Base-by-base conservation (phyloP, 2,888 invertebrate species). In the Cheilosia impressa region DNA sequence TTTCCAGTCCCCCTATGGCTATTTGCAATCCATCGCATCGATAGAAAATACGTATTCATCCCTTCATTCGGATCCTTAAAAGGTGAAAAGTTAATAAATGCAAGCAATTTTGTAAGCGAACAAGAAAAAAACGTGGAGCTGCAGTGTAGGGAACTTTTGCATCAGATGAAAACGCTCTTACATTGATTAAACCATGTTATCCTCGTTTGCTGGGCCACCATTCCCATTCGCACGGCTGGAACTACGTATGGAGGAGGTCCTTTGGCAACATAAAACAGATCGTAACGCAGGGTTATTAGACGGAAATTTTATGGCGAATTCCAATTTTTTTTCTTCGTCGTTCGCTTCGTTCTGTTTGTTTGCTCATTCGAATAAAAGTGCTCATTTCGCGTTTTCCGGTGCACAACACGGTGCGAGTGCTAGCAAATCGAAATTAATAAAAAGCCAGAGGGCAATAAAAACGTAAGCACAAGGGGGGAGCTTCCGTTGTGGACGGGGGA, bases 251-350 rank as follows among this genome's bases (percentile, higher is more conserved):
- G 6, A 15, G n/a, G 57, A 58, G 69, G 63, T 81, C 76, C 81
- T 81, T 75, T 71, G 68, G 57, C 63, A 71, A 43, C 63, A 76
- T 81, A 81, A 81, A 81, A 81, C 75, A 81, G 75, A 63, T 81
- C 81, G 75, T 81, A 81, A 81, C 75, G 75, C 75, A 57, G 69
- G 50, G 69, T 75, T 81, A 81, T 81, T 81, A 81, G 81, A 81
- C 69, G 69, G 81, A 76, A 81, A 75, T 81, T 81, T 81, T 81
- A 81, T 81, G 68, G 63, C 53, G 43, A 81, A 52, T 63, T 75
- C 41, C 62, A 68, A 10, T 53, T 43, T 52, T 57, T 15, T 13
- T 19, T 47, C 38, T 15, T 50, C n/a, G n/a, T n/a, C 47, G 17
- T 58, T 19, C 71, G 34, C 65, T 69, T 75, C 57, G 73, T 76